phyloP scores from a whole-genome alignment of 2,113 vertebrate genomes.

The Leptocoma aspasia region DNA sequence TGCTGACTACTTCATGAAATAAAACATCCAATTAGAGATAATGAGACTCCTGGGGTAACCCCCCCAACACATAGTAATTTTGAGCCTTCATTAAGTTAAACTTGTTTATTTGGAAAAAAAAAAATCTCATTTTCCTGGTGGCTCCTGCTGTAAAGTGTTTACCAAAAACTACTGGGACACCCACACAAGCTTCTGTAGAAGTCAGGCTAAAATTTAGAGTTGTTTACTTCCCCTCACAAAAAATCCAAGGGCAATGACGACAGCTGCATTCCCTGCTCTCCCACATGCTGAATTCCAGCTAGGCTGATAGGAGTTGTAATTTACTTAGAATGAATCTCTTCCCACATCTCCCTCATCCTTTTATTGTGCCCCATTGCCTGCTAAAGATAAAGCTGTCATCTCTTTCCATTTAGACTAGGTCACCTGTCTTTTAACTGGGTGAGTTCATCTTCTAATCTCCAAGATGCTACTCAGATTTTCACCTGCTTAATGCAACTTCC shows the following conservation, averaged over 20 bases:
- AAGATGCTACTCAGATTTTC: neutral
- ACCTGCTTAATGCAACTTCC: neutral
- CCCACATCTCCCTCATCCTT: neutral
- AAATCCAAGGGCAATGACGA: neutral
- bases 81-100: conserved; percentile 32
- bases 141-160: conserved; percentile 28
- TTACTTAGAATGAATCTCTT: neutral
- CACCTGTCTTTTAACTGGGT: neutral
- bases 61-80: conserved; percentile 7
- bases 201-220: conserved; percentile 29
- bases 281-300: neutral
- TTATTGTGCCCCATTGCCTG: neutral
- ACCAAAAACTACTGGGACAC: conserved; percentile 41
- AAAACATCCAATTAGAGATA: conserved; percentile 52
- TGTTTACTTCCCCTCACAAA: conserved; percentile 35
- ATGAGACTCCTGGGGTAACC: conserved; percentile 22
- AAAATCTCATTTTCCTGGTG: neutral
- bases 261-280: conserved; percentile 29
- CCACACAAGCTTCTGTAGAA: conserved; percentile 14
- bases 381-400: conserved; percentile 9
- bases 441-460: neutral
- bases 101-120: conserved; percentile 30
- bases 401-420: neutral
- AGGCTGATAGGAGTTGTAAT: conserved; percentile 6
- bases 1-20: conserved; percentile 7